phyloP scores from a whole-genome alignment of 1,140 invertebrate genomes.

The Solenopsis fugax region DNA sequence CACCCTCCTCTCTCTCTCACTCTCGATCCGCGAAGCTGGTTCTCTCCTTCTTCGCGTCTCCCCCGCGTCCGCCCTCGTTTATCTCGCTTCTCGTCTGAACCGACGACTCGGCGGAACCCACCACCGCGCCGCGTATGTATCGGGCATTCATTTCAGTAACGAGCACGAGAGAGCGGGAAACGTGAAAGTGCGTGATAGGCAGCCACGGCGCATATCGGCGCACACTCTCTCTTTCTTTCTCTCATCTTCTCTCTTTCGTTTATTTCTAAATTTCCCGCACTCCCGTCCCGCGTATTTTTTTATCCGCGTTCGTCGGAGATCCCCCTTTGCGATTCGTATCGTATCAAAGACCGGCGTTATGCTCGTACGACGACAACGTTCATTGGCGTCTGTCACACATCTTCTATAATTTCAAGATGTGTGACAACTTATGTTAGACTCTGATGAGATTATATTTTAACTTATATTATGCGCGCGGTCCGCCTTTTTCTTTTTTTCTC shows the following conservation, averaged over 20 bases:
- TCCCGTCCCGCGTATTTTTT: constrained; percentile 25
- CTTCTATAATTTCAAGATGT: constrained; percentile 16
- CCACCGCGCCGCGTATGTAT: constrained; percentile 50
- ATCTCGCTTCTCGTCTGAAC: constrained; percentile 53
- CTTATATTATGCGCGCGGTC: background rate
- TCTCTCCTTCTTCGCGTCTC: constrained; percentile 57
- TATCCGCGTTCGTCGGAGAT: background rate
- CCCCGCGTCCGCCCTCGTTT: constrained; percentile 36
- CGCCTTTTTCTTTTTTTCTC: background rate
- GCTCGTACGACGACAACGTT: constrained; percentile 6
- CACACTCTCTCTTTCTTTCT: background rate
- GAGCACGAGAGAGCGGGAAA: constrained; percentile 54
- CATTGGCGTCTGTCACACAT: background rate
- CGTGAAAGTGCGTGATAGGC: constrained; percentile 44
- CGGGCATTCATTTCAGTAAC: constrained; percentile 65
- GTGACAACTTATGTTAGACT: background rate
- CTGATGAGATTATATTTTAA: background rate
- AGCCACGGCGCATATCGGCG: constrained; percentile 5
- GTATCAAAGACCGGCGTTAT: constrained; percentile 52
- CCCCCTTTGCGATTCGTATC: constrained; percentile 44
- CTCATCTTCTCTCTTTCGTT: constrained; percentile 8
- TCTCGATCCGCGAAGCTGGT: constrained; percentile 24
- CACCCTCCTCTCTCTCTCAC: constrained; percentile 9
- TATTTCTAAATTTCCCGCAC: constrained; percentile 53
- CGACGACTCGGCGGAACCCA: constrained; percentile 49